A percentile compares a stretch with the other conserved stretches of the same genome.
Evolutionary conservation across 1,140 invertebrate genomes (phyloP).

Genomic region (Gryon sp.): DNA sequence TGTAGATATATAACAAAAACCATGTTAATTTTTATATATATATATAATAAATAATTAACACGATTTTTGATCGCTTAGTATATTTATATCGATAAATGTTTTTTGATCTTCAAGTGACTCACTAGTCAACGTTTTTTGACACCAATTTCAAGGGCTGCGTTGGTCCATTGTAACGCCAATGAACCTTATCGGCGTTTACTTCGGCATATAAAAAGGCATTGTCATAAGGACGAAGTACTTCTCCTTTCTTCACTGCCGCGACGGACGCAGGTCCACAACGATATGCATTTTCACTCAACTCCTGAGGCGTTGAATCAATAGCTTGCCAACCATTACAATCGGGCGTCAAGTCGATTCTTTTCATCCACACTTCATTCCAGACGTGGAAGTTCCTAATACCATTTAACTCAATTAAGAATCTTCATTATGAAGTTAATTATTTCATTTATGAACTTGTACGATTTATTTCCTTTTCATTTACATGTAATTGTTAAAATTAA

Average conservation of each 20-base stretch:
- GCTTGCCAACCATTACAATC: slow-evolving; percentile 92
- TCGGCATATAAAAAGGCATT: slow-evolving; percentile 91
- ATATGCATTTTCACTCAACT: slow-evolving; percentile 88
- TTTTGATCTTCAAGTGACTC: too few relatives aligned
- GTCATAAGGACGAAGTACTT: slow-evolving; percentile 90
- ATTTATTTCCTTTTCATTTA: too few relatives aligned
- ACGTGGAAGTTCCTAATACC: slow-evolving; percentile 92
- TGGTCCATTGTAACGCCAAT: slow-evolving; percentile 90
- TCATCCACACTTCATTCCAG: slow-evolving; percentile 98
- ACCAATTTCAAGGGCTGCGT: slow-evolving; percentile 90
- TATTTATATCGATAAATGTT: too few relatives aligned
- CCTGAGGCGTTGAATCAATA: slow-evolving; percentile 96
- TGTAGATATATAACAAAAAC: too few relatives aligned
- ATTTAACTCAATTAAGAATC: too few relatives aligned
- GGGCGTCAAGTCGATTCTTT: slow-evolving; percentile 87
- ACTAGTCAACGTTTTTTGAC: slow-evolving; percentile 86
- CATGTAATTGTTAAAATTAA: too few relatives aligned
- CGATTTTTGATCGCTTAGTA: too few relatives aligned
- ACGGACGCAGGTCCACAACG: slow-evolving; percentile 92
- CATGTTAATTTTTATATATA: too few relatives aligned
- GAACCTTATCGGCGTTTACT: slow-evolving; percentile 94
- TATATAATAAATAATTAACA: too few relatives aligned
- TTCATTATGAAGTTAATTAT: too few relatives aligned
- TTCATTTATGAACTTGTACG: too few relatives aligned
- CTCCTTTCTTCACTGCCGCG: slow-evolving; percentile 88